Conservation (phyloP, 2,113 vertebrate genomes). For the Furnarius figulus region DNA sequence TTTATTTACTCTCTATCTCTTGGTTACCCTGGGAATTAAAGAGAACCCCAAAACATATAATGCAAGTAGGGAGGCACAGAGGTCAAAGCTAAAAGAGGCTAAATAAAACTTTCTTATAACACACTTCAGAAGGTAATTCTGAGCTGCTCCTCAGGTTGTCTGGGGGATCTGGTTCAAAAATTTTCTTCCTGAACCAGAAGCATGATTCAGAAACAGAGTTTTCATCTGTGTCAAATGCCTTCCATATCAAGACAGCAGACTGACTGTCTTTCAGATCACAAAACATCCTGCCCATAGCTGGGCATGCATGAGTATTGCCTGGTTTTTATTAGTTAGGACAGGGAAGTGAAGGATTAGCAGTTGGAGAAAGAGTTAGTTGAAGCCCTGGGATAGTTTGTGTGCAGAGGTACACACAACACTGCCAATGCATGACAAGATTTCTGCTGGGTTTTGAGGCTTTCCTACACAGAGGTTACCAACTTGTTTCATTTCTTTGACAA, state of each 20-base stretch:
- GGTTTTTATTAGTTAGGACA: neutral
- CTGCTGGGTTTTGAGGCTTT: neutral
- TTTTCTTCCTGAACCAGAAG: neutral
- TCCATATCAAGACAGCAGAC: neutral
- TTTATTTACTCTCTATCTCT: slow-evolving; percentile 59
- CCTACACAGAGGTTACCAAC: neutral
- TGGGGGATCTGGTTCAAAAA: neutral
- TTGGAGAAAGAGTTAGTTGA: neutral
- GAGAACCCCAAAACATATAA: neutral
- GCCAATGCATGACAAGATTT: neutral
- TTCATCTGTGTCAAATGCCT: neutral
- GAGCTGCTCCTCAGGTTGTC: neutral
- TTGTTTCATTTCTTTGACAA: neutral
- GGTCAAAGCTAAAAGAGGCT: slow-evolving; percentile 27
- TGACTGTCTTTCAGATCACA: neutral
- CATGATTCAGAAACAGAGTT: neutral
- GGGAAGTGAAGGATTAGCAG: slow-evolving; percentile 13
- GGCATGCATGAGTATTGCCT: neutral
- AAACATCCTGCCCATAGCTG: neutral
- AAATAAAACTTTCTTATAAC: neutral
- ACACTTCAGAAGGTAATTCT: neutral
- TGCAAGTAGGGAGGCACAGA: slow-evolving; percentile 28
- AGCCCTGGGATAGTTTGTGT: neutral
- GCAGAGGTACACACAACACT: neutral
- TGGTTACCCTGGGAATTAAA: slow-evolving; percentile 55